phyloP scores from a whole-genome alignment of 2,797 vertebrate species.

The Glyptemys insculpta region DNA sequence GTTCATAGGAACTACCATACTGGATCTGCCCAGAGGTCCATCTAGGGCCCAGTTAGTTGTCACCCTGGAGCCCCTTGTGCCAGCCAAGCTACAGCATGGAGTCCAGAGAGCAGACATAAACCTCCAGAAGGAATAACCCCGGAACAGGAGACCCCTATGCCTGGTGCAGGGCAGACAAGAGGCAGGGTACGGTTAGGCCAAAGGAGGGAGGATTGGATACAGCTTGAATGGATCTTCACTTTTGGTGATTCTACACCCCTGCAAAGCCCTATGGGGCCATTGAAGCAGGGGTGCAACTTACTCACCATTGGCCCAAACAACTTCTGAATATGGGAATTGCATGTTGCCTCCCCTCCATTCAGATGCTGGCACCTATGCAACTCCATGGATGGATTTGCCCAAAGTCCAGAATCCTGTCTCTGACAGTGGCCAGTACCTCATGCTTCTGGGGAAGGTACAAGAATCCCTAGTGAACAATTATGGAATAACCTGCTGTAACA shows the following conservation, averaged over 20 bases:
- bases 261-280: neutral
- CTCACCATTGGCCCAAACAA: rapidly evolving
- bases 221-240: neutral
- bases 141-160: neutral
- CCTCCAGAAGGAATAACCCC: neutral
- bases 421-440: rapidly evolving
- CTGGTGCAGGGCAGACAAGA: neutral
- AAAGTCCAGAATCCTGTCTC: neutral
- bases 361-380: neutral
- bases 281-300: rapidly evolving
- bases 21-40: neutral
- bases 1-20: neutral
- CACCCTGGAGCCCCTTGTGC: neutral
- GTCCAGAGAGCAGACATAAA: neutral
- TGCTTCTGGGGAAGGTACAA: neutral
- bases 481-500: neutral
- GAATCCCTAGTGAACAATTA: neutral
- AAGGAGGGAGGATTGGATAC: neutral
- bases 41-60: neutral
- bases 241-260: rapidly evolving
- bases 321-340: neutral
- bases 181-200: neutral
- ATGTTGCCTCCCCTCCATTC: rapidly evolving
- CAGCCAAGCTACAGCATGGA: neutral
- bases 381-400: neutral